phyloP scores from a whole-genome alignment of 2,888 invertebrate species.

The Drosophila engyochracea region DNA sequence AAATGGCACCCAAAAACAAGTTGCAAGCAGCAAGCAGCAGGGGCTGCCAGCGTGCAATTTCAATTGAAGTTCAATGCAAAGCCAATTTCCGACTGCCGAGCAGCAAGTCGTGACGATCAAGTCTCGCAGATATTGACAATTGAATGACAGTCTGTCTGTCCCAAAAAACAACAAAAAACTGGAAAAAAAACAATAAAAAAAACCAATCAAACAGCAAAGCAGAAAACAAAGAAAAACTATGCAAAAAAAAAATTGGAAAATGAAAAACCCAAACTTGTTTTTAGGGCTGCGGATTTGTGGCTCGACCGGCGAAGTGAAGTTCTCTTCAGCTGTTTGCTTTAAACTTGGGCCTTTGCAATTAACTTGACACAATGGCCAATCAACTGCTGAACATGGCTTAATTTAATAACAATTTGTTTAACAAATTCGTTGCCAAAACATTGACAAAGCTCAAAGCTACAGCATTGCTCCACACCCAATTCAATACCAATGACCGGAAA shows the following conservation, averaged over 20 bases:
- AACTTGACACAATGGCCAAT: slow-evolving; percentile 56
- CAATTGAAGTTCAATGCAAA: slow-evolving; percentile 77
- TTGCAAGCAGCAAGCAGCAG: slow-evolving; percentile 28
- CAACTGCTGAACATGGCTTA: slow-evolving; percentile 40
- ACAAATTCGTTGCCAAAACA: slow-evolving; percentile 66
- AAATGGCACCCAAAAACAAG: slow-evolving; percentile 19
- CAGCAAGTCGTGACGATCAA: slow-evolving; percentile 71
- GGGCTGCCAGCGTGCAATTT: slow-evolving; percentile 52
- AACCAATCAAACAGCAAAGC: neutral
- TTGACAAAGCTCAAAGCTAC: slow-evolving; percentile 42
- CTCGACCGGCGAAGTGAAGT: neutral
- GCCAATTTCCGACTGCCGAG: slow-evolving; percentile 50
- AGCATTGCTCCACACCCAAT: neutral
- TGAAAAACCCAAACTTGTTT: slow-evolving; percentile 36
- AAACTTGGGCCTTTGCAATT: slow-evolving; percentile 34
- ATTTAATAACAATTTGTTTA: slow-evolving; percentile 65
- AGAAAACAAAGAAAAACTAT: slow-evolving; percentile 19
- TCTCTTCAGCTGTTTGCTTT: slow-evolving; percentile 5
- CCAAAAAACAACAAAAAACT: neutral
- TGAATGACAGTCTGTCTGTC: slow-evolving; percentile 69
- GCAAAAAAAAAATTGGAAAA: neutral
- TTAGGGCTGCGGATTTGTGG: slow-evolving; percentile 31
- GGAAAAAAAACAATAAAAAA: neutral
- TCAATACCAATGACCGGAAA: slow-evolving; percentile 5
- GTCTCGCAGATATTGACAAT: slow-evolving; percentile 71